phyloP scores from a whole-genome alignment of 2,797 vertebrate species.

The Hippopotamyrus pictus region DNA sequence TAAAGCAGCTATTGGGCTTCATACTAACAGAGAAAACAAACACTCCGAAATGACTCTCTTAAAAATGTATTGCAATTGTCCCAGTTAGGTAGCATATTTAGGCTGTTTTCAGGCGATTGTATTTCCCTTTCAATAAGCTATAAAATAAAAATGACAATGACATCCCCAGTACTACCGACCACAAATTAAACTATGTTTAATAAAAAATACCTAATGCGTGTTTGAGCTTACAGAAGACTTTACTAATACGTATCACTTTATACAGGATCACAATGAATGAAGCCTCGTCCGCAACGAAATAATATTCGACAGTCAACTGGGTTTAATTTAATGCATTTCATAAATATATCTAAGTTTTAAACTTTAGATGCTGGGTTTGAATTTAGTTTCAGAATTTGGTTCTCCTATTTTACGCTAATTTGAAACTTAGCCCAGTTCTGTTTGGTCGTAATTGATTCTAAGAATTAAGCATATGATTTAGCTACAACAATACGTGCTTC shows the following conservation, averaged over 20 bases:
- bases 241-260: neutral
- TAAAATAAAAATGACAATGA: neutral
- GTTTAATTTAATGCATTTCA: neutral
- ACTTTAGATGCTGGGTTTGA: neutral
- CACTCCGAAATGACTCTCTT: neutral
- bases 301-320: neutral
- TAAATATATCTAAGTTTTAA: neutral
- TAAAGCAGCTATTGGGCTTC: neutral
- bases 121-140: constrained; percentile 22
- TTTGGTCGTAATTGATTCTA: neutral
- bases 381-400: neutral
- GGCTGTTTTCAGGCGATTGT: constrained; percentile 46
- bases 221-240: constrained; percentile 4
- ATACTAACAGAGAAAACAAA: neutral
- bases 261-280: neutral
- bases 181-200: neutral
- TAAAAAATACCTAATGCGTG: neutral
- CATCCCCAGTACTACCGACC: neutral
- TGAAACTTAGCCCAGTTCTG: neutral
- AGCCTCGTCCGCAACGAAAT: neutral
- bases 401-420: neutral
- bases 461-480: neutral
- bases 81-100: constrained; percentile 70
- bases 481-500: neutral
- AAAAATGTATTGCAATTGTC: constrained; percentile 59